These are phyloP conservation scores for Pogonomyrmex barbatus DNA, from an alignment of 1,140 invertebrate genomes.

Conservation along the genomic window DNA sequence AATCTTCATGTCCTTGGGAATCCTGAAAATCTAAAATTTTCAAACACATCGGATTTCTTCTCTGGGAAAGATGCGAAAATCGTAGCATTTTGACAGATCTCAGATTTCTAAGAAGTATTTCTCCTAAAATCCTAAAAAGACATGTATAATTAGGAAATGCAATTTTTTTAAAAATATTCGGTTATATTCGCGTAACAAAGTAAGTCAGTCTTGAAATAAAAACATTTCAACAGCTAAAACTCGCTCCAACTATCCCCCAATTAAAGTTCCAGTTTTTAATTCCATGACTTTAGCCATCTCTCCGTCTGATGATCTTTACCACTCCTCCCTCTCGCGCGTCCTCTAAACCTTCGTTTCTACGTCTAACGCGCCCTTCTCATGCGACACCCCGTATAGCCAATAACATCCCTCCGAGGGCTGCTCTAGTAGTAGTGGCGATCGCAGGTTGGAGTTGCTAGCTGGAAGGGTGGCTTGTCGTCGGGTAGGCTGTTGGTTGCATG, in stretches of 20 bases:
- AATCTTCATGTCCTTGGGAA: neutral
- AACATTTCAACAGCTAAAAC: neutral
- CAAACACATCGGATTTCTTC: neutral
- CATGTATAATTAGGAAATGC: too few species aligned
- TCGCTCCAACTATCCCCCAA: neutral
- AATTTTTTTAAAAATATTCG: neutral
- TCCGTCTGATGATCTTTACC: conserved; percentile 7
- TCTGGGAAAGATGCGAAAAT: neutral
- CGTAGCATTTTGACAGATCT: neutral
- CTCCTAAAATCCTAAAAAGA: neutral
- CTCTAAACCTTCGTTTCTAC: neutral
- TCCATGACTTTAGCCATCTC: neutral
- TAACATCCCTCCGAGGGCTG: conserved; percentile 23
- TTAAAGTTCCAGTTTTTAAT: conserved; percentile 21
- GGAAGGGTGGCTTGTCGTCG: conserved; percentile 69
- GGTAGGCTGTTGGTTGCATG: conserved; percentile 59
- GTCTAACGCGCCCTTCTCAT: conserved; percentile 10
- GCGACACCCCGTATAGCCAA: conserved; percentile 50
- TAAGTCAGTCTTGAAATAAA: too few species aligned
- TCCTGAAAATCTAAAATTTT: neutral
- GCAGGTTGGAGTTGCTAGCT: conserved; percentile 57
- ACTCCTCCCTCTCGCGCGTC: neutral
- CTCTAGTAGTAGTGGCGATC: conserved; percentile 62
- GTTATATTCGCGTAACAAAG: neutral
- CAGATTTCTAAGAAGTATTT: neutral